These are phyloP conservation scores for Ceratina australensis DNA, from an alignment of 1,140 invertebrate species.

Conservation along the genomic window DNA sequence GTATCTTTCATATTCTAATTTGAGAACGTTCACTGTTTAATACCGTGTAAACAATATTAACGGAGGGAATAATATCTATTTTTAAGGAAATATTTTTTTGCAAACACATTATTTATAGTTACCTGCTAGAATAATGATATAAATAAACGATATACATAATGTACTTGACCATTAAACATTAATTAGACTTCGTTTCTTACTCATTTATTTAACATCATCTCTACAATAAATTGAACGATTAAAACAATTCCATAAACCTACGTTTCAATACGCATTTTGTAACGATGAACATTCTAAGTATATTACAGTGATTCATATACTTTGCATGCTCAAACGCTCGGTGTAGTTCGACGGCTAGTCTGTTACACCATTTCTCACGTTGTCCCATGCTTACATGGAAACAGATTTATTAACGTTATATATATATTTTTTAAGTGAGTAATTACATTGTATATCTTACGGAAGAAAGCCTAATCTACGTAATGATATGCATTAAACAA, in stretches of 20 bases:
- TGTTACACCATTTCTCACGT: neutral
- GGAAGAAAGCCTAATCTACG: constrained; percentile 49
- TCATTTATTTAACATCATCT: constrained; percentile 66
- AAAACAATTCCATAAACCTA: constrained; percentile 59
- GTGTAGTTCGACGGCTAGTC: neutral
- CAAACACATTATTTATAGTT: constrained; percentile 40
- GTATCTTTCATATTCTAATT: constrained; percentile 39
- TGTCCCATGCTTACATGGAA: constrained; percentile 36
- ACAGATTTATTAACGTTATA: constrained; percentile 24
- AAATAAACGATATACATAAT: constrained; percentile 21
- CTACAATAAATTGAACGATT: constrained; percentile 59
- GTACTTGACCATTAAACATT: constrained; percentile 36
- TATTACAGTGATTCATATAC: constrained; percentile 43
- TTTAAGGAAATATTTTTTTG: constrained; percentile 58
- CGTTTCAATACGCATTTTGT: constrained; percentile 45
- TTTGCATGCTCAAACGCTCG: constrained; percentile 35
- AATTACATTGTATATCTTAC: constrained; percentile 39
- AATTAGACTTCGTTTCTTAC: constrained; percentile 48
- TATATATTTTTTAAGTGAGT: constrained; percentile 20
- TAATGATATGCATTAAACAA: constrained; percentile 54
- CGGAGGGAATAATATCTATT: constrained; percentile 65
- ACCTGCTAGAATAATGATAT: constrained; percentile 29
- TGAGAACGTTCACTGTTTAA: constrained; percentile 48
- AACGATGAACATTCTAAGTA: constrained; percentile 44
- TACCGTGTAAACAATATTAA: constrained; percentile 54